Evolutionary conservation across 2,113 vertebrate species (phyloP).

Genomic region (Vulpes vulpes): DNA sequence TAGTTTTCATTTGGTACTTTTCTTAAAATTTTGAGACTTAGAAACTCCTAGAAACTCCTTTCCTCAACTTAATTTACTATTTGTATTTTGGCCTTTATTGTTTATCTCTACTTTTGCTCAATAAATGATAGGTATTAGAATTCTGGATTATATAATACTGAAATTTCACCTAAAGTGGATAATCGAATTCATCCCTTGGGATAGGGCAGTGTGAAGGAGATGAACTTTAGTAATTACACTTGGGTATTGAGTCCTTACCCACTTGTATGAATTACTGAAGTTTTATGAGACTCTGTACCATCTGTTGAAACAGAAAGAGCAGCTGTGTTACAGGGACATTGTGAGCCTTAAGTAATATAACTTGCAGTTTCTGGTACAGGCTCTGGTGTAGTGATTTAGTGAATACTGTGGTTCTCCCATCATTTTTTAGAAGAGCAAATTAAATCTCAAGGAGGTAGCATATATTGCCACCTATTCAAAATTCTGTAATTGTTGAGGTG

Average conservation of each 20-base stretch:
- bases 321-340: not conserved
- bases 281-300: not conserved
- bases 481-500: not conserved
- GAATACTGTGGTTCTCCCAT: not conserved
- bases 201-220: not conserved
- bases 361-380: not conserved
- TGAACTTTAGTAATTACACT: not conserved
- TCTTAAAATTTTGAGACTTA: not conserved
- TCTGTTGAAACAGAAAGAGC: not conserved
- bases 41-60: slow-evolving; percentile 44
- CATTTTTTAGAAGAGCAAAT: not conserved
- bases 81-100: slow-evolving; percentile 15
- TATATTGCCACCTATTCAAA: not conserved
- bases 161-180: not conserved
- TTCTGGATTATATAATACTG: not conserved
- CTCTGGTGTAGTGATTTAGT: not conserved
- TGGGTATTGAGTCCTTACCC: not conserved
- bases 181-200: not conserved
- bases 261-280: not conserved
- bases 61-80: not conserved
- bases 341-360: not conserved
- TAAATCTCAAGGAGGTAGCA: not conserved
- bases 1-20: slow-evolving; percentile 24
- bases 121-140: not conserved
- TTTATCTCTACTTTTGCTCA: not conserved